These are phyloP conservation scores for Trichopoda pennipes DNA, from an alignment of 2,888 invertebrate genomes.

Conservation along the genomic window DNA sequence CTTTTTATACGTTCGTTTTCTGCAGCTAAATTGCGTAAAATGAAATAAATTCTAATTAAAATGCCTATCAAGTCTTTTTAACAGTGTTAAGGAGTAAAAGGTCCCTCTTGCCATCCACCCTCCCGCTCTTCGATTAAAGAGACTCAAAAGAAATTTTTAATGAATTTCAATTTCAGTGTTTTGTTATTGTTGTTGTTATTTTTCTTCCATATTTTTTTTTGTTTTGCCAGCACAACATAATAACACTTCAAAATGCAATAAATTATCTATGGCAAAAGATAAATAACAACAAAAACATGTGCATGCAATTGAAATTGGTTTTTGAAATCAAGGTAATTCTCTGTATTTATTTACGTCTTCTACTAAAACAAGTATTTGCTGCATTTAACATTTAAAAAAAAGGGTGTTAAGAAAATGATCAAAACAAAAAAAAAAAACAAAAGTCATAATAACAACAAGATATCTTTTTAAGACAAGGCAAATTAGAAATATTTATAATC, in stretches of 20 bases:
- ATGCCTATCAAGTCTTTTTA: conserved; percentile 64
- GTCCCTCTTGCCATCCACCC: background rate
- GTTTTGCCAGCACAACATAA: conserved; percentile 58
- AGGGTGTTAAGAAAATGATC: conserved; percentile 30
- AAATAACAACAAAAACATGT: conserved; percentile 51
- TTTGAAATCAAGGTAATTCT: conserved; percentile 39
- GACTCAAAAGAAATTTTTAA: conserved; percentile 48
- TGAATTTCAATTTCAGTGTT: conserved; percentile 28
- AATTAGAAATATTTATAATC: conserved; percentile 1
- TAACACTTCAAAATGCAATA: conserved; percentile 69
- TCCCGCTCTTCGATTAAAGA: background rate
- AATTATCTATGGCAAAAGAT: conserved; percentile 67
- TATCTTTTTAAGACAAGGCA: conserved; percentile 5
- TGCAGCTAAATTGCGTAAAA: conserved; percentile 62
- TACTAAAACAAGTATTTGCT: conserved; percentile 24
- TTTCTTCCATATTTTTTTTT: conserved; percentile 6
- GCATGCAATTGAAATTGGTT: conserved; percentile 60
- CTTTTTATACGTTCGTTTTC: conserved; percentile 26
- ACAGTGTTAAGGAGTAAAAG: conserved; percentile 18
- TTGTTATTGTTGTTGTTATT: too few relatives aligned
- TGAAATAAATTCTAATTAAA: conserved; percentile 69
- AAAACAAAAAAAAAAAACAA: background rate
- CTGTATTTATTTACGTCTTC: background rate
- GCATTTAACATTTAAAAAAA: background rate
- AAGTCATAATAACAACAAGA: background rate